Percentiles rank a stretch among this genome's conserved stretches.
These are phyloP conservation scores for Mormyrops attenuatus DNA, from an alignment of 2,797 vertebrate genomes.

Conservation along the genomic window DNA sequence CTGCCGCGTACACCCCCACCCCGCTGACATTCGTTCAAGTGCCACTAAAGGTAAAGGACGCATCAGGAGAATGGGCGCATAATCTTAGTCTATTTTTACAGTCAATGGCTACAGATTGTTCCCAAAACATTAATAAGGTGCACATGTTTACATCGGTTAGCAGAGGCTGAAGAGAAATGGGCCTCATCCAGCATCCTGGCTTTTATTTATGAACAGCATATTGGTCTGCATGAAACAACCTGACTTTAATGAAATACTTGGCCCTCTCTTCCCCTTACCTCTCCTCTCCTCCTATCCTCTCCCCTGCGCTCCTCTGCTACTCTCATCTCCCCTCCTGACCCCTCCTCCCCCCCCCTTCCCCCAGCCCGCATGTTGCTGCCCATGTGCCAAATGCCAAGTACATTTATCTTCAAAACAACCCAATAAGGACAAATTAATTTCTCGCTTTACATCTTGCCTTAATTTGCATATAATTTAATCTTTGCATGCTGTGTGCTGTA, in stretches of 20 bases:
- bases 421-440: conserved; percentile 41
- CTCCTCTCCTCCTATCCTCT: neutral
- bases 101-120: neutral
- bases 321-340: neutral
- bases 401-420: conserved; percentile 45
- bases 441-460: conserved; percentile 36
- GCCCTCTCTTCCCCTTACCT: neutral
- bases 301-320: neutral
- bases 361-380: conserved; percentile 44
- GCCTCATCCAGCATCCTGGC: conserved; percentile 14
- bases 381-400: conserved; percentile 46
- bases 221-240: neutral
- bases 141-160: neutral
- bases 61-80: neutral
- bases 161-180: neutral
- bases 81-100: neutral
- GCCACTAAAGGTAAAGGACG: neutral
- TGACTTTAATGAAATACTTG: conserved; percentile 17
- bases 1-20: neutral
- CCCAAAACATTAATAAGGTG: neutral
- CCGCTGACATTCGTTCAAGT: neutral
- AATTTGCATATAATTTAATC: neutral
- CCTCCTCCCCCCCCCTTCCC: neutral
- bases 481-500: neutral
- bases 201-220: conserved; percentile 23